These are phyloP conservation scores for Tetraneura akinire DNA, from an alignment of 1,140 invertebrate species.

Conservation along the genomic window DNA sequence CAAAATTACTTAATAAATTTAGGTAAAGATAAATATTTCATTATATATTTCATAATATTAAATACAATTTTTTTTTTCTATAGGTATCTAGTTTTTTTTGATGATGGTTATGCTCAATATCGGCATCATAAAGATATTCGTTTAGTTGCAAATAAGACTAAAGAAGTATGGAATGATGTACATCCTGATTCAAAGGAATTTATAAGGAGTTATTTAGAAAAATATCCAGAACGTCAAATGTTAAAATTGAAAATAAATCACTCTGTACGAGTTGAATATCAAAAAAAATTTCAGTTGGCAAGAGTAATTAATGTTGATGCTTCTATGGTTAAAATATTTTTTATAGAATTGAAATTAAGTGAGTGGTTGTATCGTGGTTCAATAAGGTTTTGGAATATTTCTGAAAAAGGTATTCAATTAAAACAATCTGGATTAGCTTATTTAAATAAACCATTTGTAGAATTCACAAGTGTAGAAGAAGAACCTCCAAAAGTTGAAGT, in stretches of 20 bases:
- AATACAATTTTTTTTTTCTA: background rate
- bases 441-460: too few species aligned
- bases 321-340: background rate
- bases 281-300: background rate
- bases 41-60: background rate
- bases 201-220: background rate
- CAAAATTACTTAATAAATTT: slow-evolving; percentile 75
- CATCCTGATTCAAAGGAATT: background rate
- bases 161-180: background rate
- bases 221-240: background rate
- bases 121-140: background rate
- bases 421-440: too few species aligned
- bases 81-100: too few species aligned
- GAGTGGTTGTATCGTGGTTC: slow-evolving; percentile 1
- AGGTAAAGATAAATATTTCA: slow-evolving; percentile 60
- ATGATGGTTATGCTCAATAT: too few species aligned
- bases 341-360: background rate
- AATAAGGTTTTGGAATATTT: background rate
- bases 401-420: too few species aligned
- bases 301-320: slow-evolving; percentile 4
- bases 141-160: background rate
- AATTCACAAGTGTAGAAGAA: too few species aligned
- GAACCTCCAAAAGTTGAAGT: too few species aligned
- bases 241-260: background rate
- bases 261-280: background rate